Base-by-base conservation (phyloP, 2,888 invertebrate species). In the Blastobasis lacticolella region DNA sequence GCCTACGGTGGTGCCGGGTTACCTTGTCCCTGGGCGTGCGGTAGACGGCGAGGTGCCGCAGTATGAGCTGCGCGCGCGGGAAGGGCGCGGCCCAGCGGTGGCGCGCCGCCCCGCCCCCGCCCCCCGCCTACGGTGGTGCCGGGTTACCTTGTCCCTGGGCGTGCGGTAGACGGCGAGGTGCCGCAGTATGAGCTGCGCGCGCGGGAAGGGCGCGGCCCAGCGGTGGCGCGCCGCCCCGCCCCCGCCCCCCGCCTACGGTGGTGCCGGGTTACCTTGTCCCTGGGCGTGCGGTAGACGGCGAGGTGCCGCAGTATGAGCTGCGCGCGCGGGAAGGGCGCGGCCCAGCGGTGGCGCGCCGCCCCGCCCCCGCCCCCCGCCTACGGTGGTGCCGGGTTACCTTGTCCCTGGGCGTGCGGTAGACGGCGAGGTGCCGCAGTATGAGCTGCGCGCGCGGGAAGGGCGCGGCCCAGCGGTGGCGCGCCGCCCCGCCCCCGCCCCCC, bases 391-490 rank as follows among this genome's bases (percentile, higher is more conserved):
- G 96, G 94, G 71, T 96, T 47, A 90, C 87, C 77, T 96, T 96
- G 76, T 96, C 96, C 50, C 92, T 88, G 7, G 96, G 95, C 3
- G 95, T 95, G 80, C 94, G 94, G 78, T 95, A 97, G 6, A 95
- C 96, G 54, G 95, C 94, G 71, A 97, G 92, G 61, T 94, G 93
- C 57, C 91, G 90, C 40, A 97, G 90, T 73, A 96, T 96, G 49
- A 94, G 93, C 78, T 97, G 97, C 42, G 96, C 96, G 62, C 95
- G 94, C 6, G 95, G 92, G 97, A 97, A 97, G 0, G 97, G 97
- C 61, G 95, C 95, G 72, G 97, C 97, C 56, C 93, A 92, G 66
- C 94, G 92, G 42, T 53, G 53, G 23, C 53, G 47, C 40, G 50
- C 37, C 75, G 93, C 94, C 64, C 92, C 90, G 78, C 92, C 92